Base-by-base conservation (phyloP, 2,888 invertebrate genomes). In the Xylota segnis region DNA sequence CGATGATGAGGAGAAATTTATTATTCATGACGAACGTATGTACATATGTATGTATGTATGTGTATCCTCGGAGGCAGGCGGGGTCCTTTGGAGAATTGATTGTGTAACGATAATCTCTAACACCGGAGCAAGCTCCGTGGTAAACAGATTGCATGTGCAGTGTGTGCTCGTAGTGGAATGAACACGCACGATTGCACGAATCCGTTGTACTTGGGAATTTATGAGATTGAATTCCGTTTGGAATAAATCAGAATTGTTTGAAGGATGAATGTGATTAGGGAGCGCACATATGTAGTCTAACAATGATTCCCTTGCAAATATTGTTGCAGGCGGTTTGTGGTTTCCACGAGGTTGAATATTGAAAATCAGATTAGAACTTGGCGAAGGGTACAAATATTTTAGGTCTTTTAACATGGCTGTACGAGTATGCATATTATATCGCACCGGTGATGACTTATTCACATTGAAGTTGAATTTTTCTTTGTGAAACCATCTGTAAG, bases 211-310 rank as follows among this genome's bases (percentile, higher is more conserved):
- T 34, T 58, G n/a, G 45, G 76, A 89, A 89, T 89, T 88, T 89
- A 89, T 88, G 88, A 87, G 88, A 88, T 88, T 89, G 88, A 88
- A 88, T 88, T 88, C 88, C 89, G 88, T 87, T 87, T 87, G 87
- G 87, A 87, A 89, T 89, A 89, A 89, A 89, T 89, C 89, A 89
- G 88, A 89, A 77, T 87, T 87, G 71, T 87, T 87, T 87, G 87
- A 83, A 71, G 77, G 65, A 77, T 76, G 68, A 65, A 58, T 83
- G 50, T 72, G 78, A 78, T 72, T 74, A 29, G 65, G 34, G 43
- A 27, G 58, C 18, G 7, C 56, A 58, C 10, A 58, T 34, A n/a
- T n/a, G n/a, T n/a, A 14, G 23, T 12, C 4, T 27, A 52, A 37
- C 27, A 52, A 58, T 34, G 45, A 43, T 34, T 43, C 34, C 70